These are phyloP conservation scores for Heteromyza rotundicornis DNA, from an alignment of 2,888 invertebrate genomes.

Conservation along the genomic window DNA sequence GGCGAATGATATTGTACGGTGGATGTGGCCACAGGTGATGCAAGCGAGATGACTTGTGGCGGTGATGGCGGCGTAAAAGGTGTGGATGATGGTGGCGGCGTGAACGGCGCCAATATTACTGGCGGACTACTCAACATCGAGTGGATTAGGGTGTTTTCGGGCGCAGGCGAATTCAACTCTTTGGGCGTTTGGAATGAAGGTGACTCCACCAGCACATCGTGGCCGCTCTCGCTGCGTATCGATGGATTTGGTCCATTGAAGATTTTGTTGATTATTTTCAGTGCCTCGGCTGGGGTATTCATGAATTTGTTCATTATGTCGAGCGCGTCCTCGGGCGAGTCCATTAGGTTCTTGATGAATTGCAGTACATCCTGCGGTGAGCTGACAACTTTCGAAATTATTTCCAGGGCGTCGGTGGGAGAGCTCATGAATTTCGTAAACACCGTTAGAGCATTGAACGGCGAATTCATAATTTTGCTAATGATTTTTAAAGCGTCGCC, in stretches of 20 bases:
- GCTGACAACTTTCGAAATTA: slow-evolving; percentile 61
- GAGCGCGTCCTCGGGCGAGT: slow-evolving; percentile 61
- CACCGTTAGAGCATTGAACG: slow-evolving; percentile 62
- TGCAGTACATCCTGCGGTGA: slow-evolving; percentile 62
- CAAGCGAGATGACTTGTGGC: slow-evolving; percentile 11
- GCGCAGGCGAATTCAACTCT: background rate
- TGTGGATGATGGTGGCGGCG: slow-evolving; percentile 18
- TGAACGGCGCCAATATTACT: background rate
- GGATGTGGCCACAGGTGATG: slow-evolving; percentile 17
- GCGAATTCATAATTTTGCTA: slow-evolving; percentile 63
- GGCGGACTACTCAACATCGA: slow-evolving; percentile 29
- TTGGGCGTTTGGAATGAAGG: slow-evolving; percentile 12
- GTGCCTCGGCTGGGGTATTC: slow-evolving; percentile 61
- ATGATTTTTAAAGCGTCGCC: slow-evolving; percentile 62
- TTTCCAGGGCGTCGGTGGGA: slow-evolving; percentile 63
- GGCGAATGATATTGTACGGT: slow-evolving; percentile 42
- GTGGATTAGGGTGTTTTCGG: slow-evolving; percentile 32
- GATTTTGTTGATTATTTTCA: slow-evolving; percentile 59
- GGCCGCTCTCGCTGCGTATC: slow-evolving; percentile 4
- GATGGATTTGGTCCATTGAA: slow-evolving; percentile 48
- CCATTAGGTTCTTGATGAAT: slow-evolving; percentile 61
- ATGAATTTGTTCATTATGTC: slow-evolving; percentile 63
- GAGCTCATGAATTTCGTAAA: slow-evolving; percentile 63
- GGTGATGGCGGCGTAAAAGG: slow-evolving; percentile 28
- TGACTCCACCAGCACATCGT: slow-evolving; percentile 4